Evolutionary conservation across 1,140 invertebrate species (phyloP), one percentile per base, ranked within the genome.

Genomic region (Alviniconcha marisindica): DNA sequence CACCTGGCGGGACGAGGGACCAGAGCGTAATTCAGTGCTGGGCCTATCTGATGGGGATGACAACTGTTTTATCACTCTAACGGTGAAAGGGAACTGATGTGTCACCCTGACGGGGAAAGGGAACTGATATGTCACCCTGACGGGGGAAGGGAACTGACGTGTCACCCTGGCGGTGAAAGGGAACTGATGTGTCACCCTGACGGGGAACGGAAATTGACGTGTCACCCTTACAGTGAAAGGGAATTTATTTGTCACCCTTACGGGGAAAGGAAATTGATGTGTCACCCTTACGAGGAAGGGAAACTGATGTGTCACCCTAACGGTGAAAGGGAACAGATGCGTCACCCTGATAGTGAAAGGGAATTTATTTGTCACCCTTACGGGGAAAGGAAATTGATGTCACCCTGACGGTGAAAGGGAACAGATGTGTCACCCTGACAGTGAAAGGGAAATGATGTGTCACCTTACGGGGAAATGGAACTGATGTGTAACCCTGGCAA

Each of bases 1-100:
- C n/a, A 84, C 83, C 83, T 84, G 77, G 7, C 7, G 5, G 7
- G 31, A n/a, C n/a, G 7, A 2, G 36, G 7, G 18, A 36, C 40
- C 36, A 73, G 42, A 42, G 42, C 0, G 71, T 15, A n/a, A 71
- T 71, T 21, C 5, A 15, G 3, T 36, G 33, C 15, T 71, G 33
- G 24, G n/a, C 56, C 7, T 28, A 7, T 60, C n/a, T 60, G 18
- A 24, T 60, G 36, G 12, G 10, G 4, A 10, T 71, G 7, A 10
- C 33, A 40, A 14, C 15, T 71, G 14, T 71, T 14, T 71, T 71
- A 2, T 15, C 14, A 36, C 7, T 14, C 7, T 10, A 36, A 7
- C 14, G 14, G 2, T 33, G 10, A 66, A 15, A 14, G 28, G n/a
- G n/a, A 28, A 66, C n/a, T 66, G 60, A 28, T 31, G 60, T 31